Percentiles rank a stretch among this genome's conserved stretches.
phyloP scores from a whole-genome alignment of 2,113 vertebrate genomes.

The Neolamprologus sp. region DNA sequence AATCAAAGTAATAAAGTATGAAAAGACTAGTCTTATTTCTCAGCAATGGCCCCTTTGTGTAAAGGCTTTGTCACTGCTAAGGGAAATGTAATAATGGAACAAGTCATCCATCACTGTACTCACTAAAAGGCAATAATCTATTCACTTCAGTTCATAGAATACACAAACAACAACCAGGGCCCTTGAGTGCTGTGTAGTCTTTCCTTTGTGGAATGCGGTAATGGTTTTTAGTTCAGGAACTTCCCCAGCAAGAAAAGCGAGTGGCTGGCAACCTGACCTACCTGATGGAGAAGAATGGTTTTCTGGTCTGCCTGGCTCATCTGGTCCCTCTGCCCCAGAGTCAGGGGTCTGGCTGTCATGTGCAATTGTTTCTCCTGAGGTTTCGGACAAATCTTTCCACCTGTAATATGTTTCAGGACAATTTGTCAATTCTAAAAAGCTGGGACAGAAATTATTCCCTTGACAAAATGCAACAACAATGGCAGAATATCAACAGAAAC shows the following conservation, averaged over 20 bases:
- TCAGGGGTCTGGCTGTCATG: slow-evolving; percentile 46
- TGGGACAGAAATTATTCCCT: background rate
- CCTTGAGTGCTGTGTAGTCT: background rate
- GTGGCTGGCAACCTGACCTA: background rate
- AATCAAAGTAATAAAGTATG: background rate
- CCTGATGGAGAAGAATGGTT: slow-evolving; percentile 18
- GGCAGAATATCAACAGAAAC: background rate
- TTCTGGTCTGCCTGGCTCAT: slow-evolving; percentile 32
- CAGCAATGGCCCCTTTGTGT: background rate
- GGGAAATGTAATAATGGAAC: background rate
- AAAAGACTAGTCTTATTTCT: background rate
- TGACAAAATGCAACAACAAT: background rate
- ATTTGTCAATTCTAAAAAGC: background rate
- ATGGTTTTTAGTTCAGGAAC: background rate
- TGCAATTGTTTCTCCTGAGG: slow-evolving; percentile 68
- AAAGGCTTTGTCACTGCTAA: background rate
- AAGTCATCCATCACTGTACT: slow-evolving; percentile 13
- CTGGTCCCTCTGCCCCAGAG: slow-evolving; percentile 43
- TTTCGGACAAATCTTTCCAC: slow-evolving; percentile 68
- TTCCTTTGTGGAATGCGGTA: background rate
- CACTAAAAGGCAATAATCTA: slow-evolving; percentile 6
- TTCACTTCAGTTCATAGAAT: background rate
- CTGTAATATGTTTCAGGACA: slow-evolving; percentile 43
- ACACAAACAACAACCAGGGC: background rate
- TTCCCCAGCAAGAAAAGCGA: background rate